Evolutionary conservation across 2,113 vertebrate species (phyloP).

Genomic region (Orientallactaga bullata): DNA sequence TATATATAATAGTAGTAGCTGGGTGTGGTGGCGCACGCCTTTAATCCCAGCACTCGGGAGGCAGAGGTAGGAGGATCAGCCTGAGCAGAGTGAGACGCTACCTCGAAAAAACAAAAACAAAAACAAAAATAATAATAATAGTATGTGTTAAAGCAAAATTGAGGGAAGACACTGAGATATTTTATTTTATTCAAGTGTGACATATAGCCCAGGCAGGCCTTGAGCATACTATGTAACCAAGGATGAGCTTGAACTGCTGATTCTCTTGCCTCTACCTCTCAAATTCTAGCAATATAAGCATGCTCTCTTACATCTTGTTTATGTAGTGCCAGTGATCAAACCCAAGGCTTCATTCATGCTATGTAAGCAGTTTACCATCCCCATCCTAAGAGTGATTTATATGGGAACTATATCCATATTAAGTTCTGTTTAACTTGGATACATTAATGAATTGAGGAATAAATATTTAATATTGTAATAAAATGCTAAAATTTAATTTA

Average conservation of each 20-base stretch:
- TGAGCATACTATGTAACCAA: background rate
- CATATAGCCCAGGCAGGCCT: background rate
- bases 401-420: background rate
- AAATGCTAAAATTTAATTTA: slow-evolving; percentile 36
- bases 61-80: too few species aligned
- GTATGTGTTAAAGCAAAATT: slow-evolving; percentile 21
- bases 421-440: slow-evolving; percentile 1
- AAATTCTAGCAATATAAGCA: background rate
- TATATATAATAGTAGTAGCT: too few species aligned
- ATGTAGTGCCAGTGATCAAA: background rate
- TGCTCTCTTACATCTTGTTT: background rate
- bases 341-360: background rate
- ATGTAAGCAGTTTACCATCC: background rate
- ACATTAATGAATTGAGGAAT: background rate
- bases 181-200: background rate
- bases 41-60: too few species aligned
- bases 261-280: accelerated
- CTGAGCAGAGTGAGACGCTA: too few species aligned
- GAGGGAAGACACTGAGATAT: background rate
- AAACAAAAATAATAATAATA: slow-evolving; percentile 29
- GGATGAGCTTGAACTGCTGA: background rate
- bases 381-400: background rate
- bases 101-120: too few species aligned
- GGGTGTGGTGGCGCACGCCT: too few species aligned
- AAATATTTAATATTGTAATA: slow-evolving; percentile 47